Evolutionary conservation across 2,797 vertebrate species (phyloP).

Genomic region (Bradypodion pumilum): DNA sequence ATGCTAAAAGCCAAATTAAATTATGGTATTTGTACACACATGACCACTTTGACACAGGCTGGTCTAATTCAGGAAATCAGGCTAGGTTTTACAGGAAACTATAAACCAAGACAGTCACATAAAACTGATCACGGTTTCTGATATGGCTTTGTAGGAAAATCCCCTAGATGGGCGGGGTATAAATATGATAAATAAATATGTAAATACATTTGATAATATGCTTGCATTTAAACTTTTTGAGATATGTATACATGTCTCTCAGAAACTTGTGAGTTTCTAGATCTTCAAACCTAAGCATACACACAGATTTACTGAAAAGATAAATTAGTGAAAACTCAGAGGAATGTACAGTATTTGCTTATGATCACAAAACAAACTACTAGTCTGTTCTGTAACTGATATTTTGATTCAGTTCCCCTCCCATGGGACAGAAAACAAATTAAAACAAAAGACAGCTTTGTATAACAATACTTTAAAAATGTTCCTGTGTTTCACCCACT

Average conservation of each 20-base stretch:
- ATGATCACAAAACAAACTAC: not conserved
- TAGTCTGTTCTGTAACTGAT: not conserved
- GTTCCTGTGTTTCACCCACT: not conserved
- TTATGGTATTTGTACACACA: not conserved
- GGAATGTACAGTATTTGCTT: not conserved
- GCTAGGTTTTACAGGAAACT: not conserved
- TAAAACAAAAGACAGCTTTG: conserved; percentile 1
- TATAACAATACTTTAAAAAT: conserved; percentile 7
- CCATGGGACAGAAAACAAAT: not conserved
- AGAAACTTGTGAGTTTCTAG: not conserved
- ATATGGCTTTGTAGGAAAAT: no score
- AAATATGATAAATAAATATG: no score
- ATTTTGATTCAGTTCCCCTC: not conserved
- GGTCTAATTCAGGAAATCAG: not conserved
- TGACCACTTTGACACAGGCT: not conserved
- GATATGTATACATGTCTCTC: not conserved
- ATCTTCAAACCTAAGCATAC: not conserved
- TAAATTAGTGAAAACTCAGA: not conserved
- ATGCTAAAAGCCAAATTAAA: not conserved
- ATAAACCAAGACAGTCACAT: not conserved
- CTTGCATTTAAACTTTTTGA: not conserved
- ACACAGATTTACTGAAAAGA: not conserved
- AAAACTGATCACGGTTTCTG: not conserved
- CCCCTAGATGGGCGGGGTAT: no score
- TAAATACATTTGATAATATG: not conserved